A percentile compares a stretch with the other conserved stretches of the same genome.
Evolutionary conservation across 2,113 vertebrate species (phyloP).

Genomic region (Tyto alba): DNA sequence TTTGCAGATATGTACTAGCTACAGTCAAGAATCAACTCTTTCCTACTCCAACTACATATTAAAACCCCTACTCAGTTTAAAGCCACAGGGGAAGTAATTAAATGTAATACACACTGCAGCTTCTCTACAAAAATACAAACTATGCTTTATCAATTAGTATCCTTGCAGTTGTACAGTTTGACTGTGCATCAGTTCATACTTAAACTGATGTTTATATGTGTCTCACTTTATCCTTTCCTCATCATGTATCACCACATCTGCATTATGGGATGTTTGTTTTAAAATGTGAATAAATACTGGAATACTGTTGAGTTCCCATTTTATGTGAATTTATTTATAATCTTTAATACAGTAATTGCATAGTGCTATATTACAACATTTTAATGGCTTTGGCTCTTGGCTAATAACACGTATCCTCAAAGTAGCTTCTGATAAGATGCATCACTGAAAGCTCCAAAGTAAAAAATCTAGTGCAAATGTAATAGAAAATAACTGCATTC

Average conservation of each 20-base stretch:
- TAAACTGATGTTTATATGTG: neutral
- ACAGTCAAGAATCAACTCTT: neutral
- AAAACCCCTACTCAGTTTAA: neutral
- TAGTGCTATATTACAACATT: neutral
- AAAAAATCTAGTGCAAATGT: neutral
- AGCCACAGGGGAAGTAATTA: neutral
- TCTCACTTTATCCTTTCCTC: neutral
- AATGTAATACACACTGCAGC: neutral
- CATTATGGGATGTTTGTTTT: neutral
- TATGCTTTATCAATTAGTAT: neutral
- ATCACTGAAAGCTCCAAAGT: neutral
- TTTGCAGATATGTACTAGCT: neutral
- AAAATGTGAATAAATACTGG: neutral
- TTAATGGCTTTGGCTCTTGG: neutral
- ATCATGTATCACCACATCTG: neutral
- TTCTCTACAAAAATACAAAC: neutral
- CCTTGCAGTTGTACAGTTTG: neutral
- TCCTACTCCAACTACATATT: neutral
- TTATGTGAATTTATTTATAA: neutral
- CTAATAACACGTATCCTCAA: neutral
- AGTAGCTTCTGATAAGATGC: neutral
- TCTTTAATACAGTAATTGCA: neutral
- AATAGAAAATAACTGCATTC: conserved; percentile 7
- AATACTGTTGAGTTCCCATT: neutral
- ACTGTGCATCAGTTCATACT: neutral